Evolutionary conservation across 2,113 vertebrate species (phyloP).

Genomic region (Proterorhinus semilunaris): DNA sequence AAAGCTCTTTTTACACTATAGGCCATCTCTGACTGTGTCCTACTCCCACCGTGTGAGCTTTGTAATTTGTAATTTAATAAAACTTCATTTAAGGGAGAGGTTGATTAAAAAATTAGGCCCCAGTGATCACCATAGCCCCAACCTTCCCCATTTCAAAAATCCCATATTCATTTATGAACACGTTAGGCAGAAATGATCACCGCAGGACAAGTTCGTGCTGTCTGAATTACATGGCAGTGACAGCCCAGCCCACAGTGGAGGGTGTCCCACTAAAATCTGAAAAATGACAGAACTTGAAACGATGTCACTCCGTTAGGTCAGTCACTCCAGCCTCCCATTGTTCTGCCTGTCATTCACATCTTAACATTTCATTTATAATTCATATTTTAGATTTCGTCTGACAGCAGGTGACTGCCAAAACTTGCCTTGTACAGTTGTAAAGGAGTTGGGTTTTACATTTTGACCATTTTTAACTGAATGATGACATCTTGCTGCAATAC

Average conservation of each 20-base stretch:
- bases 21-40: slow-evolving; percentile 55
- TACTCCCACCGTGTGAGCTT: slow-evolving; percentile 76
- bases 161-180: slow-evolving; percentile 79
- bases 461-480: slow-evolving; percentile 56
- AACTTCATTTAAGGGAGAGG: slow-evolving; percentile 79
- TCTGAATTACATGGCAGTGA: slow-evolving; percentile 64
- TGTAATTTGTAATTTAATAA: slow-evolving; percentile 88
- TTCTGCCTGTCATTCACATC: slow-evolving; percentile 34
- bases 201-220: slow-evolving; percentile 78
- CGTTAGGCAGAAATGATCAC: slow-evolving; percentile 79
- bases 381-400: slow-evolving; percentile 43
- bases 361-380: slow-evolving; percentile 69
- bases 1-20: slow-evolving; percentile 63
- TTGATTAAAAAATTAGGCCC: slow-evolving; percentile 85
- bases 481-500: slow-evolving; percentile 67
- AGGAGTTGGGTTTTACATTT: slow-evolving; percentile 44
- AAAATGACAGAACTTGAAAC: slow-evolving; percentile 49
- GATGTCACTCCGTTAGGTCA: slow-evolving; percentile 47
- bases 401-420: slow-evolving; percentile 56
- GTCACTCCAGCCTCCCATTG: slow-evolving; percentile 16
- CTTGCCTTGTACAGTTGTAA: slow-evolving; percentile 43
- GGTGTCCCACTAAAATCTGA: slow-evolving; percentile 42
- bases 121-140: slow-evolving; percentile 71
- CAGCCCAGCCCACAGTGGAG: slow-evolving; percentile 37
- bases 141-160: slow-evolving; percentile 68